Evolutionary conservation across 2,888 invertebrate genomes (phyloP), one percentile per base, ranked within the genome.

Genomic region (Lithophane ornitopus): DNA sequence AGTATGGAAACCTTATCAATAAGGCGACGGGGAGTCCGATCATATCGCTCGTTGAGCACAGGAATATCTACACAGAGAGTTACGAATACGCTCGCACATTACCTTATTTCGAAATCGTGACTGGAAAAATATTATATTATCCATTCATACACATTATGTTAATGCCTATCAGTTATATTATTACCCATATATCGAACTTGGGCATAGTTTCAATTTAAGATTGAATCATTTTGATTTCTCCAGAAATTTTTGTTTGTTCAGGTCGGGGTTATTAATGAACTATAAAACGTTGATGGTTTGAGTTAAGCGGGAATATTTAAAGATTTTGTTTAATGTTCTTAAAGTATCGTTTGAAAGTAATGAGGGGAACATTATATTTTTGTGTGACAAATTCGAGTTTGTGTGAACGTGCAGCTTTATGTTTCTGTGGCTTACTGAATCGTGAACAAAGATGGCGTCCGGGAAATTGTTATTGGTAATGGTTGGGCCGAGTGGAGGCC

Each of bases 1-100:
- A 95, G 95, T 95, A 95, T 94, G 94, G 95, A 94, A 95, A 94
- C 93, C 93, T 95, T 96, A 96, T 96, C 96, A 95, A 95, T 95
- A 95, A 95, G 95, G 91, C 96, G 91, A 92, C 96, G 94, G 96
- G 96, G 95, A 90, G 95, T 94, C 95, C 93, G 96, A 95, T 96
- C 93, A 91, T 94, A 96, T 96, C 95, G 93, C 91, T 90, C 91
- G 91, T 85, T 88, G 90, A 85, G 90, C 91, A 90, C 91, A 90
- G 91, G 92, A 91, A 93, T 94, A 94, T 93, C 91, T 93, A 91
- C 91, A 89, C 92, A 89, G 89, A 90, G 92, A 94, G 90, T 92
- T 93, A 93, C 92, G 91, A 94, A 94, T 91, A 89, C 87, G 78
- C 87, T 89, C 86, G 90, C 91, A 93, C 92, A 92, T 91, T 92